Base-by-base conservation (phyloP, 1,140 invertebrate species). In the Scylla paramamosain region DNA sequence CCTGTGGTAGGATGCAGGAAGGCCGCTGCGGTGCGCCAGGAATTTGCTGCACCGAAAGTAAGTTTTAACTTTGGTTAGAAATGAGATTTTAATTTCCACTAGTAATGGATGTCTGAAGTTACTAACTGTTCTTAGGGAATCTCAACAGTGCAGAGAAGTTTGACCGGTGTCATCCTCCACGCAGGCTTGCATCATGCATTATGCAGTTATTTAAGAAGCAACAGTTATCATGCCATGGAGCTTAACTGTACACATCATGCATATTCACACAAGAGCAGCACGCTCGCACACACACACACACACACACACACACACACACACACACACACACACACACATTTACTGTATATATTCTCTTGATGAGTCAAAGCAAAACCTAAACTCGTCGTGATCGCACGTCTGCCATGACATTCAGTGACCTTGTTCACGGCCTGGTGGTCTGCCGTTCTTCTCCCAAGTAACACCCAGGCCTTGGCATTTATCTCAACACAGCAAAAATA, bases 21-120 rank as follows among this genome's bases (percentile, higher is more conserved):
- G 95, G 95, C 7, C 93, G 86, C 67, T 96, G 95, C 86, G 91
- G 94, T 20, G 94, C 93, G 20, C 8, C 82, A 1, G 95, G 95
- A 82, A 48, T 96, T 12, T 96, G 95, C 93, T 96, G 95, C 91
- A 96, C 95, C 2, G 95, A 96, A 93, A 83, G 95, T 96, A 29
- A 4, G 52, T 97, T 97, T 97, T 98, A 98, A 0, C 82, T 39
- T 48, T 14, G 52, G 52, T 20, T 20, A 59, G 12, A 59, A 0
- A 59, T 20, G 12, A 59, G 52, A 4, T 20, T 59, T 59, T 12
- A 48, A 20, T 59, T 88, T 29, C 12, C 31, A 39, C 45, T 88
- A 7, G 86, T n/a, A n/a, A 77, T 77, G 25, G 20, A 77, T n/a
- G 52, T 59, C 52, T 59, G 10, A n/a, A 77, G 67, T 20, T 77